Percentiles rank a stretch among this genome's conserved stretches.
Conservation (phyloP, 1,140 invertebrate species). For the Oscheius sp. region DNA sequence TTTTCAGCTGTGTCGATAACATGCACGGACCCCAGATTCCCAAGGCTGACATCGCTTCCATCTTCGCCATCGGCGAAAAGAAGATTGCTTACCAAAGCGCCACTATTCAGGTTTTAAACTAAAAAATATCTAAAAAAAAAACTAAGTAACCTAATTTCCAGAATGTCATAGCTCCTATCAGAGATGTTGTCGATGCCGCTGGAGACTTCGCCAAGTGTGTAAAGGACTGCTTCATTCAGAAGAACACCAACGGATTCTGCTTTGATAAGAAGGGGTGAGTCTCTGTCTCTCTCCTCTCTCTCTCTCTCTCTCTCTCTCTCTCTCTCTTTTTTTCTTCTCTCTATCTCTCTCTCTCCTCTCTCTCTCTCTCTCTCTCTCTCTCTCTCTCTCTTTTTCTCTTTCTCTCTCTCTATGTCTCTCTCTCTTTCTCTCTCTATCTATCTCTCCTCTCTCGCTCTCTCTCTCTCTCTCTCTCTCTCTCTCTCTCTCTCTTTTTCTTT, state of each 20-base stretch:
- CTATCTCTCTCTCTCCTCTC: too few species aligned
- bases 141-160: background rate
- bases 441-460: too few species aligned
- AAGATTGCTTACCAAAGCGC: slow-evolving; percentile 25
- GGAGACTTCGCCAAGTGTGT: slow-evolving; percentile 39
- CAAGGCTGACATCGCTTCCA: slow-evolving; percentile 32
- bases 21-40: slow-evolving; percentile 35
- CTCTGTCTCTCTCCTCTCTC: background rate
- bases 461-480: background rate
- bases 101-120: slow-evolving; percentile 19
- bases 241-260: slow-evolving; percentile 40
- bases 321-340: background rate
- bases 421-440: too few species aligned
- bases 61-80: slow-evolving; percentile 28
- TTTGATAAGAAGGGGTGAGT: slow-evolving; percentile 39
- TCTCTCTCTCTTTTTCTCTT: background rate
- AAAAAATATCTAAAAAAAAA: background rate
- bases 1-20: slow-evolving; percentile 31
- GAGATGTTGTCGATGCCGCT: slow-evolving; percentile 38
- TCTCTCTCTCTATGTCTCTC: too few species aligned
- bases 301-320: background rate
- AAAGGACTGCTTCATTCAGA: slow-evolving; percentile 40
- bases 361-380: background rate
- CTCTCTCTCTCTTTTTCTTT: background rate
- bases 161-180: slow-evolving; percentile 34